phyloP scores from a whole-genome alignment of 2,113 vertebrate genomes.

The Lanius collurio region DNA sequence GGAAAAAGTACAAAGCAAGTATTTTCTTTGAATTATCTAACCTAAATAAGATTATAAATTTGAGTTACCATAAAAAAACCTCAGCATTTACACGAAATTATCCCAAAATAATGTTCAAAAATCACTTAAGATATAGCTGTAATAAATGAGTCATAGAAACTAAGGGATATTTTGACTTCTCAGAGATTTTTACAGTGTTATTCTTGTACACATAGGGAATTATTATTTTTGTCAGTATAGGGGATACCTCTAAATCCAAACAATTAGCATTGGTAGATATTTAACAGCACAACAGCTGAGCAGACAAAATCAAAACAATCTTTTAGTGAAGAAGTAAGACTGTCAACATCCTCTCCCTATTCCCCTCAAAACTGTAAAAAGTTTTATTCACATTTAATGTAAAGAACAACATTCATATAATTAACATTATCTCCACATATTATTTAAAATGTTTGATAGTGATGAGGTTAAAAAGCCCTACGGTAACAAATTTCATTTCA shows the following conservation, averaged over 20 bases:
- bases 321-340: neutral
- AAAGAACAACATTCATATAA: neutral
- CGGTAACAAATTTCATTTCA: neutral
- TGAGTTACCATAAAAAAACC: accelerated
- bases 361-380: neutral
- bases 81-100: neutral
- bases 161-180: neutral
- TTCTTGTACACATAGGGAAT: neutral
- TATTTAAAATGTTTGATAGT: neutral
- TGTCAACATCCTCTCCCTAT: neutral
- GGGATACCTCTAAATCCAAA: neutral
- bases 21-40: constrained; percentile 9
- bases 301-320: neutral
- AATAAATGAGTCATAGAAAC: neutral
- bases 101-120: neutral
- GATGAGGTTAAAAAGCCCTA: neutral
- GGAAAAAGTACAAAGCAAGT: neutral
- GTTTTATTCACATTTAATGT: neutral
- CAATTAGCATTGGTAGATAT: neutral
- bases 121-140: neutral
- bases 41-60: neutral
- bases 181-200: neutral
- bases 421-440: neutral
- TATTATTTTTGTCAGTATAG: neutral
- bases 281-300: neutral